phyloP scores from a whole-genome alignment of 2,888 invertebrate species.

The Ormyrus pomaceus region DNA sequence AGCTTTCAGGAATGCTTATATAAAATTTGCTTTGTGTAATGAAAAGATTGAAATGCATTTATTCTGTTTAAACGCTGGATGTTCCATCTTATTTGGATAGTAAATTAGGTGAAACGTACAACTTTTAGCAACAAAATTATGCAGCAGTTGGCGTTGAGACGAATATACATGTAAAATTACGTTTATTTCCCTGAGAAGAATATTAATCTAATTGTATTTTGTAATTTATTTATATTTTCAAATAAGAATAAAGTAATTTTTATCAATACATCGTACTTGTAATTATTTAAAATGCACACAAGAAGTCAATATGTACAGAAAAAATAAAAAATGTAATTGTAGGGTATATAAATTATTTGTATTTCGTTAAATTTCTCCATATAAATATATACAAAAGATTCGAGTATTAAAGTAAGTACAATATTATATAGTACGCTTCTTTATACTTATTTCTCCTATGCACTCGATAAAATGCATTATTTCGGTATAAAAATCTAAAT shows the following conservation, averaged over 20 bases:
- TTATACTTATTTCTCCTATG: conserved; percentile 66
- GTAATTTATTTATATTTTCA: conserved; percentile 75
- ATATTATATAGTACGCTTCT: conserved; percentile 64
- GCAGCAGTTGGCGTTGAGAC: conserved; percentile 50
- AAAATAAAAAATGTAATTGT: not conserved
- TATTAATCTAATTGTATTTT: conserved; percentile 71
- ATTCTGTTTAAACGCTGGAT: conserved; percentile 57
- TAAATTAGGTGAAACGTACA: conserved; percentile 41
- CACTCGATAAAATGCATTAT: conserved; percentile 66
- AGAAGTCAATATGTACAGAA: conserved; percentile 4
- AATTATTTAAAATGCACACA: conserved; percentile 1
- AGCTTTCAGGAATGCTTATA: conserved; percentile 29
- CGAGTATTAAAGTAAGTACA: conserved; percentile 67
- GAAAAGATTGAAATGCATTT: conserved; percentile 14
- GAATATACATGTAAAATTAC: conserved; percentile 56
- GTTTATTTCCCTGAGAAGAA: conserved; percentile 65
- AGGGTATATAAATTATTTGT: conserved; percentile 60
- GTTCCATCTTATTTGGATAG: conserved; percentile 38
- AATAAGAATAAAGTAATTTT: conserved; percentile 70
- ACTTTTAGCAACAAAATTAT: conserved; percentile 25
- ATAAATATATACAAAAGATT: conserved; percentile 75
- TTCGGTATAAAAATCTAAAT: conserved; percentile 59
- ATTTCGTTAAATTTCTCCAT: conserved; percentile 72
- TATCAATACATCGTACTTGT: conserved; percentile 60
- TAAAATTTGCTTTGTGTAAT: not conserved